Base-by-base conservation (phyloP, 1,140 invertebrate species). In the Pissodes strobi region DNA sequence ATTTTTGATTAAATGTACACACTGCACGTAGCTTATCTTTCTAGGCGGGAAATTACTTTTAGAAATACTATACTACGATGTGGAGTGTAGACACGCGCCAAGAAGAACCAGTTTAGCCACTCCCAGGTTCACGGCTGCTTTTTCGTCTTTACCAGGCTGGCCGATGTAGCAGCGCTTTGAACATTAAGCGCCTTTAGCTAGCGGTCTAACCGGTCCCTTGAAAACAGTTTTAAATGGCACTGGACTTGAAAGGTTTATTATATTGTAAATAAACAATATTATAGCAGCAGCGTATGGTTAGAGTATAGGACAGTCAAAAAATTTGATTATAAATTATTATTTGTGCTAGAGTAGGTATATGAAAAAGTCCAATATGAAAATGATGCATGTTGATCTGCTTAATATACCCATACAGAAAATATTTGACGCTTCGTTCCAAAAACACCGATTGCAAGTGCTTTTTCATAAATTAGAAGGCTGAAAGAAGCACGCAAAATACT, bases 51-150 rank as follows among this genome's bases (percentile, higher is more conserved):
- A 43, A 43, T 13, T 8, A 15, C 17, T 13, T 13, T 13, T 15
- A 9, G 17, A 8, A 17, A 43, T 43, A 13, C 12, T 43, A 43
- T 15, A 15, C n/a, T n/a, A n/a, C n/a, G n/a, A n/a, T 43, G 12
- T 43, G 9, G 17, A 17, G 12, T 13, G 12, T 8, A 43, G 39
- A 43, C 39, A 43, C 39, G 39, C 39, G 39, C 39, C 39, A 43
- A 43, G 17, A 17, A 17, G 39, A 43, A 43, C 39, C 39, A 43
- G 39, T 43, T 43, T 43, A 13, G 17, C 39, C 39, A 43, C 39
- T 43, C 17, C 39, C n/a, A n/a, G n/a, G n/a, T n/a, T n/a, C n/a
- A n/a, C n/a, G n/a, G n/a, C n/a, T n/a, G n/a, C n/a, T n/a, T n/a
- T 43, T 43, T n/a, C 39, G 12, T 17, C 39, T 43, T 43, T 17